phyloP scores from a whole-genome alignment of 1,140 invertebrate genomes.

The Cydia splendana region DNA sequence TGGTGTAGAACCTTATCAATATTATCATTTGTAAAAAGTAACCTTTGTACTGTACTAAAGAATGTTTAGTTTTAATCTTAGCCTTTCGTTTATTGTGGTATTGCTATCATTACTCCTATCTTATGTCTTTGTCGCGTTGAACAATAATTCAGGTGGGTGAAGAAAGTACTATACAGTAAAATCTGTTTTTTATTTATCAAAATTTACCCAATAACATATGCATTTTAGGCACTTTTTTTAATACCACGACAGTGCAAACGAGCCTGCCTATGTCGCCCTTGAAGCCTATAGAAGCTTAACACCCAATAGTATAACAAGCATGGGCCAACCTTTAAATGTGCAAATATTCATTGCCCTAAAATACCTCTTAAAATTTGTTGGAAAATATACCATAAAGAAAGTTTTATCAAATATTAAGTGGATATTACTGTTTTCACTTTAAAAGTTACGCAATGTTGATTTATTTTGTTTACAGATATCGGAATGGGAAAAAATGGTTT shows the following conservation, averaged over 20 bases:
- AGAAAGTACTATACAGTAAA: conserved; percentile 14
- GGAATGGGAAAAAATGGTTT: conserved; percentile 69
- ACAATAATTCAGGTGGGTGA: conserved; percentile 55
- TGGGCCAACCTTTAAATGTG: too few species aligned
- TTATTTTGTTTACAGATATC: conserved; percentile 40
- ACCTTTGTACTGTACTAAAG: conserved; percentile 46
- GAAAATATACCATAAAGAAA: background rate
- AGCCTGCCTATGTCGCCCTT: too few species aligned
- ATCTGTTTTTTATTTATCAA: background rate
- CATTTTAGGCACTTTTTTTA: too few species aligned
- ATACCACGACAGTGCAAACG: too few species aligned
- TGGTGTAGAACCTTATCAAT: background rate
- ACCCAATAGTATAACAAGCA: too few species aligned
- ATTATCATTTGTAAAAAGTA: conserved; percentile 32
- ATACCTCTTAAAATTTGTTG: too few species aligned
- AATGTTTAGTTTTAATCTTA: conserved; percentile 26
- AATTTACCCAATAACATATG: background rate
- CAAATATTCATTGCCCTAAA: too few species aligned
- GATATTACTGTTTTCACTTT: background rate
- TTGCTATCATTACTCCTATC: conserved; percentile 51
- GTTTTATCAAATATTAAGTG: background rate
- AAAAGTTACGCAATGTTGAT: conserved; percentile 5
- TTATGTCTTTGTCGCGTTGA: conserved; percentile 46
- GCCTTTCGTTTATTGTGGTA: conserved; percentile 44
- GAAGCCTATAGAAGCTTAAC: too few species aligned